Base-by-base conservation (phyloP, 2,113 vertebrate species). In the Xerus inauris region DNA sequence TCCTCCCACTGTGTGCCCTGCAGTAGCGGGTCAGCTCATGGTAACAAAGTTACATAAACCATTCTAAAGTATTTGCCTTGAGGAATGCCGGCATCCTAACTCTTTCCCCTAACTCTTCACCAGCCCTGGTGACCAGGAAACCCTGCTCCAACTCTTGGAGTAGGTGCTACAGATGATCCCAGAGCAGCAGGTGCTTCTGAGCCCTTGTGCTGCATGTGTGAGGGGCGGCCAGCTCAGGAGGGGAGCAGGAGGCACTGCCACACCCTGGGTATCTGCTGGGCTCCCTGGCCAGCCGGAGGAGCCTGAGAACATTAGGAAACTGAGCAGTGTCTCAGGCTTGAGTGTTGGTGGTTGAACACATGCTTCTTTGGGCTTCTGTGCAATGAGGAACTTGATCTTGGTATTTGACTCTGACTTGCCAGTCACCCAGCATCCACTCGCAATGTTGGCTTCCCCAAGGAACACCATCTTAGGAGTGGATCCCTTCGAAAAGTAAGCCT, bases 341-440 rank as follows among this genome's bases (percentile, higher is more conserved):
- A 16, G 0, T 16, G 54, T 17, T 19, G 28, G 57, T 14, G 28
- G 57, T 32, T 11, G 57, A n/a, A 47, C 4, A 3, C 4, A 12
- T 11, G 26, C 19, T 24, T 14, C 22, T 10, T 77, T 8, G 19
- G 19, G 40, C 54, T 65, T 8, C 51, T 71, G 49, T 49, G 71
- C 65, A 42, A 4, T 28, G 22, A 8, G 0, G 6, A 16, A 8
- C 20, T 84, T 42, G 20, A 47, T 22, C 59, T n/a, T 67, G 30
- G 12, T 28, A 22, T 92, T 62, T 14, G 40, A 71, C 5, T 20
- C 16, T 89, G 45, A 3, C 24, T n/a, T 40, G 59, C 26, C 17
- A 0, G 24, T 30, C 20, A 81, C 0, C 45, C 8, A 16, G 72
- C 40, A n/a, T 1, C 0, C 0, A 12, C n/a, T 4, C 6, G 42